These are phyloP conservation scores for Linyphia triangularis DNA, from an alignment of 2,888 invertebrate species.

Conservation along the genomic window DNA sequence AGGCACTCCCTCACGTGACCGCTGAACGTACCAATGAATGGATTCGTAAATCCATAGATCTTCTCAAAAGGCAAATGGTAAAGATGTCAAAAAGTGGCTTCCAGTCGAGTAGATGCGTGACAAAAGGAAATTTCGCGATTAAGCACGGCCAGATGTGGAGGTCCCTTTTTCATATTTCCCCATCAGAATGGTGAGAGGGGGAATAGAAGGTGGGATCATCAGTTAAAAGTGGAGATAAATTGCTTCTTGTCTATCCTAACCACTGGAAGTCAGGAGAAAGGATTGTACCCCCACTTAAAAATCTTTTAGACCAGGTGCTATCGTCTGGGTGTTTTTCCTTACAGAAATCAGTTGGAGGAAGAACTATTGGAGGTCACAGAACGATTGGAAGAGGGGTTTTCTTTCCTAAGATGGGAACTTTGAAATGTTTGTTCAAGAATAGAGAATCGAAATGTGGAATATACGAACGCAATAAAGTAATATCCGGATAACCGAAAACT, in stretches of 20 bases:
- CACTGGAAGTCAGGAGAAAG: neutral
- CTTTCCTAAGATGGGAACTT: no score
- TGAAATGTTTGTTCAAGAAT: no score
- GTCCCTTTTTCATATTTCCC: neutral
- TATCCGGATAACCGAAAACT: no score
- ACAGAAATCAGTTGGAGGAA: no score
- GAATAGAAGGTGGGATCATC: neutral
- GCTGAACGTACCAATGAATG: slow-evolving; percentile 66
- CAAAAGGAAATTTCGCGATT: slow-evolving; percentile 72
- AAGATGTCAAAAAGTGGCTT: slow-evolving; percentile 69
- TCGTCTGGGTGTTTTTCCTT: no score
- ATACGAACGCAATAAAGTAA: no score
- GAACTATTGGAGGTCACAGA: no score
- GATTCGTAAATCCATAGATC: slow-evolving; percentile 72
- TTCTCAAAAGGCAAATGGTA: slow-evolving; percentile 42
- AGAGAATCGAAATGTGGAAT: no score
- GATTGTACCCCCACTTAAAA: neutral
- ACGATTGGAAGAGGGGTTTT: no score
- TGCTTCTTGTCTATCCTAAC: neutral
- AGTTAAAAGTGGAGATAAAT: neutral
- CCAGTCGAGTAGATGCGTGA: slow-evolving; percentile 59
- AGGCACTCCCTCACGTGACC: slow-evolving; percentile 67
- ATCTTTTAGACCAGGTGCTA: neutral
- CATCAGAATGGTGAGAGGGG: neutral
- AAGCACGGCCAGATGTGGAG: slow-evolving; percentile 69